Base-by-base conservation (phyloP, 2,797 vertebrate species). In the Atherinosoma microstoma region DNA sequence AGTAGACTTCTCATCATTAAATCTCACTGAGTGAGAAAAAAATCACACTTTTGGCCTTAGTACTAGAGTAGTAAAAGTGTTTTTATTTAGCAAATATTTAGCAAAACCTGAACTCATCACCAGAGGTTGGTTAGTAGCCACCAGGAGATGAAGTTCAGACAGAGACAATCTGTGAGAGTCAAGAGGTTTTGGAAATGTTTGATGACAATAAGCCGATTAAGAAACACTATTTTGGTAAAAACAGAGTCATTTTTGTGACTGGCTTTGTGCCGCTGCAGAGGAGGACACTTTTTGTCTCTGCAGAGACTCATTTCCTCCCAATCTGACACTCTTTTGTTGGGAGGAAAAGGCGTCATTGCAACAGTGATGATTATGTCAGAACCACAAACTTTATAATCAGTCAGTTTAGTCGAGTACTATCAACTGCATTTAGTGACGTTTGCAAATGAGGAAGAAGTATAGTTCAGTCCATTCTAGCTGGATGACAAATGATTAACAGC, bases 161-260 rank as follows among this genome's bases (percentile, higher is more conserved):
- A 42, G 60, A 67, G 35, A 67, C 58, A 66, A 36, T 47, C 5
- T 16, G 51, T 24, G 10, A 49, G 24, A 75, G 32, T 18, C 8
- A 47, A 69, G 1, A 51, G 32, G 10, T 49, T 74, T 64, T 32
- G 24, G 30, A 2, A 58, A 66, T 5, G 20, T 38, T 54, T 58
- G 53, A 27, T 20, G 57, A 68, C 30, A 24, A 45, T 45, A 56
- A 58, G 38, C 45, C 18, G 49, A 70, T 67, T 70, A 66, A 73
- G 69, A 72, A 29, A 67, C 40, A 60, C 32, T 32, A 15, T 51
- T 80, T 64, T 53, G n/a, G 70, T 30, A 27, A 57, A 64, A 67
- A 54, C 1, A 1, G 0, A 42, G 15, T 29, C 0, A 47, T 53
- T 67, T 71, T 54, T 65, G 34, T 35, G 22, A 73, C 38, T 24